phyloP scores from a whole-genome alignment of 2,113 vertebrate species.

The human (Homo sapiens) region DNA sequence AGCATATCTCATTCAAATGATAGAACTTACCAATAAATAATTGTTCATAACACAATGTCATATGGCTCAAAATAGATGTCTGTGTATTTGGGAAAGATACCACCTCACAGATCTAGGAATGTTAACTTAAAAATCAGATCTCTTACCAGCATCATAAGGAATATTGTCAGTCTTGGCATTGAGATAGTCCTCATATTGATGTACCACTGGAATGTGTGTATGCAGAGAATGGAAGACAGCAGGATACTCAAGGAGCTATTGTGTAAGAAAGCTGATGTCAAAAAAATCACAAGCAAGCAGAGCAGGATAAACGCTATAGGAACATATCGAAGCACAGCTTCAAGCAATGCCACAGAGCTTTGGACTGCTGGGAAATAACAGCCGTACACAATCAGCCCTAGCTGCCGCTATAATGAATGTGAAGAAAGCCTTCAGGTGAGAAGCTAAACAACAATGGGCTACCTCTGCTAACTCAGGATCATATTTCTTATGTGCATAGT shows the following conservation, averaged over 20 bases:
- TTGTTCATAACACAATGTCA: background rate
- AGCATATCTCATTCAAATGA: background rate
- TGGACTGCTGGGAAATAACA: constrained; percentile 59
- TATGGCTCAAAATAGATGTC: background rate
- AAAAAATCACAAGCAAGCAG: constrained; percentile 58
- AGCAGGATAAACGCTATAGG: constrained; percentile 50
- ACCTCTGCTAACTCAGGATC: background rate
- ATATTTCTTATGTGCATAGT: background rate
- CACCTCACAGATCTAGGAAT: background rate
- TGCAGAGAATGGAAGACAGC: constrained; percentile 69
- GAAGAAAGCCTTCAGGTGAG: constrained; percentile 31
- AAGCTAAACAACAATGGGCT: background rate
- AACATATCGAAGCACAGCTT: constrained; percentile 57
- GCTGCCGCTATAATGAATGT: background rate
- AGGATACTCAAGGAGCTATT: constrained; percentile 60
- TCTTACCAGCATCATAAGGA: background rate
- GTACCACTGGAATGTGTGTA: constrained; percentile 51
- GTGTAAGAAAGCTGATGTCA: constrained; percentile 25
- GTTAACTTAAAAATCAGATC: constrained; percentile 42
- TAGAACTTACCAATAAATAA: background rate
- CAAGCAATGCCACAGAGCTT: background rate
- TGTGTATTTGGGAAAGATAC: background rate
- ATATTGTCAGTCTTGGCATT: background rate
- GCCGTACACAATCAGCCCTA: constrained; percentile 13
- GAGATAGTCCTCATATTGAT: constrained; percentile 32